Evolutionary conservation across 2,888 invertebrate species (phyloP), one percentile per base, ranked within the genome.

Genomic region (Hartigia nigra): DNA sequence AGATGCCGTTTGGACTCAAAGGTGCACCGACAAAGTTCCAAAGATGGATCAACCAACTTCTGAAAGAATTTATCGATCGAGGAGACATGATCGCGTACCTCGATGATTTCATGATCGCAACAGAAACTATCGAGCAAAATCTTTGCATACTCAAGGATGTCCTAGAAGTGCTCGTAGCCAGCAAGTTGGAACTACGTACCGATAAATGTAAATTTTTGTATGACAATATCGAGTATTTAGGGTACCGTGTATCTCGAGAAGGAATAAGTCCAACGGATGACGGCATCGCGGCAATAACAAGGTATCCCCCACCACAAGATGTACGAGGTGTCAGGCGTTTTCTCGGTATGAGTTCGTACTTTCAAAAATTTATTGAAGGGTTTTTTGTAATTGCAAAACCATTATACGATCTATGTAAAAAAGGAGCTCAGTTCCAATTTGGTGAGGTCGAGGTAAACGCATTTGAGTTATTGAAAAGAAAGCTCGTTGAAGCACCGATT

Each of bases 321-420:
- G 35, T 77, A 12, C 80, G 82, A 74, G 82, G 84, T 36, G 82
- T 86, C 4, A 80, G 81, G 36, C 80, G 86, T 69, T 87, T 86
- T 79, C 70, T 87, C 23, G 86, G 85, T 11, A 74, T 87, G 35
- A 76, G 80, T 34, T 79, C 80, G 14, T 87, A 87, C 76, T 88
- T 88, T 69, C 37, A 78, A 70, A 78, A 76, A 39, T 80, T 80
- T 31, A 74, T 79, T 32, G 23, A n/a, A 39, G 55, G 70, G 31
- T 77, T 76, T 78, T 72, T 76, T 5, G 3, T 23, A 3, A 69
- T 31, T 14, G 74, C 74, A 1, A 31, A 74, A 74, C 74, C 74
- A 74, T 35, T 74, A 34, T 84, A 86, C 77, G 82, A 88, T 69
- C 77, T 88, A 14, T n/a, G n/a, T 55, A 80, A 74, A 36, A 87